Evolutionary conservation across 2,888 invertebrate species (phyloP).

Genomic region (Meliscaeva auricollis): DNA sequence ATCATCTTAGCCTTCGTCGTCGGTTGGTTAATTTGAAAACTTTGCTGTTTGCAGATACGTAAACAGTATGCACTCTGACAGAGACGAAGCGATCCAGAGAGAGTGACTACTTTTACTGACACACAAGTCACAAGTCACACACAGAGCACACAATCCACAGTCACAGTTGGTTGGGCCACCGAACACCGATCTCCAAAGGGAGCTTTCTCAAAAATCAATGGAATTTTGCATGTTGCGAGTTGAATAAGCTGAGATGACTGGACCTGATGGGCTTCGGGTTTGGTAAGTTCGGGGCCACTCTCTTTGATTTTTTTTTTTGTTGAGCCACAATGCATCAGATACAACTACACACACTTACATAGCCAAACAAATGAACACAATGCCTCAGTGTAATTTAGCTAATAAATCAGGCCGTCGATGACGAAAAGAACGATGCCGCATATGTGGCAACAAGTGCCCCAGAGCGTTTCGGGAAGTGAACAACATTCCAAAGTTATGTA

Average conservation of each 20-base stretch:
- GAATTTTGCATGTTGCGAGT: conserved; percentile 57
- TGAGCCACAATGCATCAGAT: conserved; percentile 17
- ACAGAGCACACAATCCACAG: conserved; percentile 16
- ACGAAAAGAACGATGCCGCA: conserved; percentile 70
- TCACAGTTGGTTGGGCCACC: conserved; percentile 3
- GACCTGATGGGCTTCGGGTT: not conserved
- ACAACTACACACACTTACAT: not conserved
- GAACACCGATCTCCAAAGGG: conserved; percentile 25
- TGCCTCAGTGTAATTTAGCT: conserved; percentile 67
- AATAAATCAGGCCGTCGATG: conserved; percentile 73
- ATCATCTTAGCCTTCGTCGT: conserved; percentile 76
- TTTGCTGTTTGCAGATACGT: conserved; percentile 74
- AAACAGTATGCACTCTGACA: conserved; percentile 58
- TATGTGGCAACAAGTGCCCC: conserved; percentile 75
- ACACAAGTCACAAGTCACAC: conserved; percentile 44
- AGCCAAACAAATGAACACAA: conserved; percentile 53
- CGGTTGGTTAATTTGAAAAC: conserved; percentile 75
- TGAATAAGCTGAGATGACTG: not conserved
- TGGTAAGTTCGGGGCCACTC: not conserved
- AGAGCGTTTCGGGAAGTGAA: conserved; percentile 69
- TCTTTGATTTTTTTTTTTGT: conserved; percentile 55
- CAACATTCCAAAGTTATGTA: conserved; percentile 65
- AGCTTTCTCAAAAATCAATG: conserved; percentile 54
- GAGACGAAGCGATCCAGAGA: conserved; percentile 39
- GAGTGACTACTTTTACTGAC: conserved; percentile 64